Evolutionary conservation across 2,888 invertebrate genomes (phyloP), one percentile per base, ranked within the genome.

Genomic region (Trachelus iudaicus): DNA sequence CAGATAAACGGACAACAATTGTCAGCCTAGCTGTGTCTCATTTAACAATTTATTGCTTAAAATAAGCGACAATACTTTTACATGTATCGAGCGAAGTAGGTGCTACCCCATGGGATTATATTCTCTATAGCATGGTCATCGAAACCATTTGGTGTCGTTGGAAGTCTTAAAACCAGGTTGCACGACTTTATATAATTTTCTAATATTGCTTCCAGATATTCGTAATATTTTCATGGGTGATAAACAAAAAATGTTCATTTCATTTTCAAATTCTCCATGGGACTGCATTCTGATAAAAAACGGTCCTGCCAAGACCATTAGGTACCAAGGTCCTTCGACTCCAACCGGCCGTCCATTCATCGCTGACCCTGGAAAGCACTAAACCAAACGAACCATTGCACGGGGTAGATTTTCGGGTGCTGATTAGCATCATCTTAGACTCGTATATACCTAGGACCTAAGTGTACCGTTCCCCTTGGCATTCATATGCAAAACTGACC

Each of bases 401-500:
- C 82, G 82, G 82, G 80, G 76, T 79, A 77, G 75, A 81, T 83
- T 82, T 82, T 79, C 77, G 79, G 81, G 84, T 83, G 79, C 86
- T 86, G 89, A 90, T 90, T 90, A 89, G 89, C 89, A 89, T 89
- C 90, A 86, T 90, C 90, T 90, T 89, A 85, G 88, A 84, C 82
- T 85, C 84, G 69, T 76, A 78, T 77, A 83, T 84, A 83, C 85
- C 77, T 79, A 56, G 56, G 23, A 56, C 77, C 77, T 80, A 82
- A 75, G 81, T 83, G 83, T 83, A 34, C 78, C 34, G 33, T 71
- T 81, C 85, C 85, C 82, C 83, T 84, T 78, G 83, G 86, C 85
- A 90, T 91, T 91, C 90, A 87, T 89, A 90, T 91, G 91, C 90
- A 91, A 91, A 91, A 87, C 87, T 88, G 87, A 87, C 89, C 90